A percentile compares a stretch with the other conserved stretches of the same genome.
phyloP scores from a whole-genome alignment of 2,797 vertebrate genomes.

The Sebastes hubbsi region DNA sequence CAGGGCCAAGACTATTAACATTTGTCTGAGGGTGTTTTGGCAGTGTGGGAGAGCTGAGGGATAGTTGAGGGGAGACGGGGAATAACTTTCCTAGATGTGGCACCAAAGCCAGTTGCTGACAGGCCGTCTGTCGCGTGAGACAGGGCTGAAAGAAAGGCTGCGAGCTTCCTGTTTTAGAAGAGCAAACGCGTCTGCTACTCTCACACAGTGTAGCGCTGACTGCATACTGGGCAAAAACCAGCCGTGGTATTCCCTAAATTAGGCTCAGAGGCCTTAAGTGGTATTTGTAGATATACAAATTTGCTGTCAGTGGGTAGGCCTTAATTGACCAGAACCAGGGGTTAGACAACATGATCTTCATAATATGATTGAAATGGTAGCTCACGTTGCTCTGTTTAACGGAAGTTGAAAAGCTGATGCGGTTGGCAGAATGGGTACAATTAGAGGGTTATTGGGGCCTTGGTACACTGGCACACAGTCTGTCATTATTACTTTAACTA shows the following conservation, averaged over 20 bases:
- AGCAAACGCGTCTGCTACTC: conserved; percentile 49
- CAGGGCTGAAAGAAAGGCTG: conserved; percentile 50
- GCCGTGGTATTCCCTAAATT: conserved; percentile 21
- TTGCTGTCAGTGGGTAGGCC: background rate
- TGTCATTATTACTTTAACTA: too few species aligned
- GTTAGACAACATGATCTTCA: too few species aligned
- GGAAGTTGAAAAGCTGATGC: too few species aligned
- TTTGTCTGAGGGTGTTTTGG: conserved; percentile 46
- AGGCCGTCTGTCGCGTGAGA: conserved; percentile 59
- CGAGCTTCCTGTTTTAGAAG: conserved; percentile 55
- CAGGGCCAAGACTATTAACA: conserved; percentile 14
- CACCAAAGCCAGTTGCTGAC: conserved; percentile 63
- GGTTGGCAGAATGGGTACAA: too few species aligned
- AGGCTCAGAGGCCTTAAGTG: conserved; percentile 1
- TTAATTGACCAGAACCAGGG: background rate
- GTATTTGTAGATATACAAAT: conserved; percentile 14
- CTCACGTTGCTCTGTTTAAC: too few species aligned
- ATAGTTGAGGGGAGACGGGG: conserved; percentile 17
- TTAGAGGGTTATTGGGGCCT: too few species aligned
- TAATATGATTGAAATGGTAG: too few species aligned
- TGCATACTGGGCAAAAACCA: conserved; percentile 24
- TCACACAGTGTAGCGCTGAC: conserved; percentile 24
- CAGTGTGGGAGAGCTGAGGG: conserved; percentile 22
- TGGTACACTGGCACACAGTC: too few species aligned
- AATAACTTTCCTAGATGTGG: conserved; percentile 69